phyloP scores from a whole-genome alignment of 1,140 invertebrate genomes.

The Drosophila yakuba region DNA sequence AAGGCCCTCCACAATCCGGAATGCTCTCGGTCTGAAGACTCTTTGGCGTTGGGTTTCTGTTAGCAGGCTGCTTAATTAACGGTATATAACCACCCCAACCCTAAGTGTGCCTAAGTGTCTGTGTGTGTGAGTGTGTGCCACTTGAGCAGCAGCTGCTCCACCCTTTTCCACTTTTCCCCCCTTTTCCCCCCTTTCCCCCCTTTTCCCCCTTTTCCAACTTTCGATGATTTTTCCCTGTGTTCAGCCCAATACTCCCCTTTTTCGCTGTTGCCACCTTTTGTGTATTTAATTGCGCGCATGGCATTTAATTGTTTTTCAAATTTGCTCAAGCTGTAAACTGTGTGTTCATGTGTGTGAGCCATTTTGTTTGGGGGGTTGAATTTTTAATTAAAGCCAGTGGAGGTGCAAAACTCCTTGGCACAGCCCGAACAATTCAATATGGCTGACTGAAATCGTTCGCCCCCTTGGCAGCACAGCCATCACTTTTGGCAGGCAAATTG shows the following conservation, averaged over 20 bases:
- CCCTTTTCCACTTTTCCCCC: constrained; percentile 19
- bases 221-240: not conserved
- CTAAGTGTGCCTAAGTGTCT: not conserved
- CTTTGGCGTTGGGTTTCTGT: constrained; percentile 47
- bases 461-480: constrained; percentile 1
- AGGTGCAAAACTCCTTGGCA: constrained; percentile 60
- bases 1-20: constrained; percentile 13
- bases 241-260: not conserved
- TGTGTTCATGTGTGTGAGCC: constrained; percentile 53
- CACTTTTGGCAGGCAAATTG: constrained; percentile 70
- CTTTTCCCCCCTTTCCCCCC: not conserved
- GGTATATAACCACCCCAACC: constrained; percentile 59
- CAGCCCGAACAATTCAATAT: constrained; percentile 63
- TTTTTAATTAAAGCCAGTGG: constrained; percentile 77
- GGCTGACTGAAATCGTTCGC: constrained; percentile 47
- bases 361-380: constrained; percentile 75
- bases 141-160: constrained; percentile 64
- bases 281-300: constrained; percentile 83
- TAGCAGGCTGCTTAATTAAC: constrained; percentile 76
- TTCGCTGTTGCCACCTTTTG: constrained; percentile 77
- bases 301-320: constrained; percentile 84
- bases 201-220: not conserved
- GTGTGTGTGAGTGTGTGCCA: constrained; percentile 36
- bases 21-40: constrained; percentile 48
- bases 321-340: constrained; percentile 79